Base-by-base conservation (phyloP, 2,113 vertebrate genomes). In the Hemiprocne comata region DNA sequence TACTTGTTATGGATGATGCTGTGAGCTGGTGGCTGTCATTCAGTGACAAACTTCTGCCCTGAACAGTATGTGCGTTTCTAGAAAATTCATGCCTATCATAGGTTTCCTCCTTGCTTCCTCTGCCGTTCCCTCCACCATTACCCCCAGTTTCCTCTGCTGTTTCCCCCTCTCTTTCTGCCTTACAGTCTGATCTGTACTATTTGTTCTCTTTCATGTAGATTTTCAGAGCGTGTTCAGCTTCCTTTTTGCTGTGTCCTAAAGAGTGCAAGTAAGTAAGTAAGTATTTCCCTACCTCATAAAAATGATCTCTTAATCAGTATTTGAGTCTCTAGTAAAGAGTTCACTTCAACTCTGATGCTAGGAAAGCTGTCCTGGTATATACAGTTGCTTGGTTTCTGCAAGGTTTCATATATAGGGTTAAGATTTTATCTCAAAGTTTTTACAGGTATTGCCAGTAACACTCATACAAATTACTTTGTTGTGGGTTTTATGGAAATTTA, bases 401-500 rank as follows among this genome's bases (percentile, higher is more conserved):
- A 36, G 58, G 78, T 95, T 97, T 96, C 92, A 77, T 84, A 48
- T 58, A 85, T 64, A 25, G n/a, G 77, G 12, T 85, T 83, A 69
- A 81, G 71, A 85, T 65, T 95, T 94, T 96, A 80, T 81, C 81
- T 87, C 44, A 58, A 58, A 24, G 9, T 93, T 92, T 95, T 93
- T 85, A 82, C 65, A 89, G 65, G 42, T 95, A 90, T 90, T 97
- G 58, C 69, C 55, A 86, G 69, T 48, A 89, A 91, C 48, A n/a
- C 24, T 83, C 77, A 94, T 97, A 51, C 89, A 95, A 97, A 97
- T 97, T 83, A 94, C 92, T 89, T 83, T 93, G 74, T 72, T 69
- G 76, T 54, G 29, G 83, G 54, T 89, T 96, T 97, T 94, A 94
- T 97, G 92, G 82, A 97, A 97, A 97, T 75, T 84, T 34, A 94